Evolutionary conservation across 2,113 vertebrate genomes (phyloP).

Genomic region (Oryzias melastigma): DNA sequence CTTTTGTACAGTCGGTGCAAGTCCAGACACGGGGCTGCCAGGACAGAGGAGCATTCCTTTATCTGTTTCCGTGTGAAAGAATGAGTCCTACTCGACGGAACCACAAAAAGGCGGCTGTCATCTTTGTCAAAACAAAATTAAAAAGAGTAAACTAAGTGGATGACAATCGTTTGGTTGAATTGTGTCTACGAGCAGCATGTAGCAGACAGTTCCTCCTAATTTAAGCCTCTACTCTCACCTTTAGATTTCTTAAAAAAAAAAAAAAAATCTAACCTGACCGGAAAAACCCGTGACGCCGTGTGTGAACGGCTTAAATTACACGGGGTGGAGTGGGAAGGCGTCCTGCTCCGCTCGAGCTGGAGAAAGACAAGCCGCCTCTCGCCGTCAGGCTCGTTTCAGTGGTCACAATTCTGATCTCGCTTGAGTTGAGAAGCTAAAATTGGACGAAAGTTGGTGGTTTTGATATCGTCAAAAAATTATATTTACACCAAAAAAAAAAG

Average conservation of each 20-base stretch:
- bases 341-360: not conserved
- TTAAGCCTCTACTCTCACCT: conserved; percentile 25
- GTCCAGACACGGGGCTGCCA: conserved; percentile 58
- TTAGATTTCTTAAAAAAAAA: conserved; percentile 44
- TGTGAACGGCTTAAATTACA: conserved; percentile 39
- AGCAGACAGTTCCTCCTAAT: not conserved
- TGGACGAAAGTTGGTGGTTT: conserved; percentile 7
- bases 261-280: conserved; percentile 54
- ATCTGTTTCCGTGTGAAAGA: conserved; percentile 9
- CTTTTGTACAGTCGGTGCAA: conserved; percentile 44
- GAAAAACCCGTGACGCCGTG: conserved; percentile 57
- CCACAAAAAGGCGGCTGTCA: not conserved
- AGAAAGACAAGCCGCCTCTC: conserved; percentile 6
- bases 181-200: not conserved
- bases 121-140: too few species aligned
- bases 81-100: not conserved
- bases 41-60: conserved; percentile 57
- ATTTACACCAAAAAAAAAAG: conserved; percentile 7
- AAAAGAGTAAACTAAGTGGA: conserved; percentile 12
- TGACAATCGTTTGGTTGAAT: not conserved
- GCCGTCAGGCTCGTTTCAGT: not conserved
- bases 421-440: not conserved
- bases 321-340: conserved; percentile 33
- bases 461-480: conserved; percentile 13
- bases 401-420: not conserved